Evolutionary conservation across 1,140 invertebrate species (phyloP).

Genomic region (Ditylenchus dipsaci): DNA sequence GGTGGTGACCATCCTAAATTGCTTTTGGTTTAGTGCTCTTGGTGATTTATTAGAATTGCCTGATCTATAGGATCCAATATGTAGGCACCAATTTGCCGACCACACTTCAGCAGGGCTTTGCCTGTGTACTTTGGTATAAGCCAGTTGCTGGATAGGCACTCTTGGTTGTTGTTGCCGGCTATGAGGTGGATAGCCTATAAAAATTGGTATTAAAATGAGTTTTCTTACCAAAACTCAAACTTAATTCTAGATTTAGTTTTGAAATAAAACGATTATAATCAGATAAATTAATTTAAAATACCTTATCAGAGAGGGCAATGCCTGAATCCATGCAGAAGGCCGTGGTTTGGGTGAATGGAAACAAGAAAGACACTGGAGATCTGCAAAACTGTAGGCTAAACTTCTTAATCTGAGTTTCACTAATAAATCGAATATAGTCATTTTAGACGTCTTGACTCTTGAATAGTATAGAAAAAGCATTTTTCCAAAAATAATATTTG

Average conservation of each 20-base stretch:
- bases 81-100: not conserved
- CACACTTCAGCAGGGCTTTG: slow-evolving; percentile 10
- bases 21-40: not conserved
- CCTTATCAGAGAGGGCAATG: not conserved
- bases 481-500: no score
- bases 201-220: no score
- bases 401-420: not conserved
- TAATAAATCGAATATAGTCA: not conserved
- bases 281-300: no score
- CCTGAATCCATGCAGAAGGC: not conserved
- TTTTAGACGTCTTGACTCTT: no score
- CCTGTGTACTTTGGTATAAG: not conserved
- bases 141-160: not conserved
- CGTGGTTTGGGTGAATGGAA: not conserved
- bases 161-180: not conserved
- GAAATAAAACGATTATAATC: no score
- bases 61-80: slow-evolving; percentile 6
- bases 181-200: not conserved
- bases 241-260: no score
- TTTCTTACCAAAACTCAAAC: no score
- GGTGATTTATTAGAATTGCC: not conserved
- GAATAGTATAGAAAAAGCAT: no score
- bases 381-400: not conserved
- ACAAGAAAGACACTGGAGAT: not conserved
- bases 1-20: slow-evolving; percentile 6